Percentiles rank a stretch among this genome's conserved stretches.
Conservation (phyloP, 2,113 vertebrate species). For the Marmota flaviventris region DNA sequence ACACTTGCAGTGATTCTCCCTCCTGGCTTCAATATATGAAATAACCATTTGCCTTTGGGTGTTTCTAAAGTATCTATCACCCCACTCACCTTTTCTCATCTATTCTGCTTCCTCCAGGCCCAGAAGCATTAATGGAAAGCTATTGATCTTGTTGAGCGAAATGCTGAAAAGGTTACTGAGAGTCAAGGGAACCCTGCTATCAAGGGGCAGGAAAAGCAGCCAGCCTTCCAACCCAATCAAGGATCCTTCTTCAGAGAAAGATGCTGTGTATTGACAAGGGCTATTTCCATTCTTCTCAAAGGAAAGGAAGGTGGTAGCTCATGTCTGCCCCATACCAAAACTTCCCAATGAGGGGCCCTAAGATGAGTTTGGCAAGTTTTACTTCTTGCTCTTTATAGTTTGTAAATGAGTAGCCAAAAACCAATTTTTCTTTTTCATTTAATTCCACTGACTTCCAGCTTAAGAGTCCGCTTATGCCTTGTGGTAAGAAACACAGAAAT, state of each 20-base stretch:
- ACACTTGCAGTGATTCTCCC: constrained; percentile 50
- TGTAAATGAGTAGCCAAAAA: constrained; percentile 9
- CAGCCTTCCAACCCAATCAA: constrained; percentile 50
- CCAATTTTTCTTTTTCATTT: neutral
- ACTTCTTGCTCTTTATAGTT: constrained; percentile 1
- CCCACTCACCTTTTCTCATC: constrained; percentile 24
- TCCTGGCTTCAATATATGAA: constrained; percentile 62
- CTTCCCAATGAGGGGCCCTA: neutral
- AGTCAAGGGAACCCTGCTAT: constrained; percentile 65
- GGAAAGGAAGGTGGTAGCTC: neutral
- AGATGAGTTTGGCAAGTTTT: neutral
- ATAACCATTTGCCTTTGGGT: constrained; percentile 70
- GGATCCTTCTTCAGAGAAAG: constrained; percentile 56
- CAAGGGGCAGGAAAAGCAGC: constrained; percentile 29
- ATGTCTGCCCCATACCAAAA: neutral
- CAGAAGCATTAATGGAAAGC: constrained; percentile 72
- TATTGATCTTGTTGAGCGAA: constrained; percentile 73
- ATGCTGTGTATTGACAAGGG: neutral
- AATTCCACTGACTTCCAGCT: neutral
- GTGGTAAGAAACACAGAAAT: neutral
- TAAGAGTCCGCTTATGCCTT: neutral
- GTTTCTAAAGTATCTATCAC: constrained; percentile 71
- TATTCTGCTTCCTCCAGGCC: constrained; percentile 60
- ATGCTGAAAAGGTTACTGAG: constrained; percentile 66
- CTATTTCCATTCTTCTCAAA: constrained; percentile 57